Evolutionary conservation across 1,140 invertebrate species (phyloP).

Genomic region (Proales similis): DNA sequence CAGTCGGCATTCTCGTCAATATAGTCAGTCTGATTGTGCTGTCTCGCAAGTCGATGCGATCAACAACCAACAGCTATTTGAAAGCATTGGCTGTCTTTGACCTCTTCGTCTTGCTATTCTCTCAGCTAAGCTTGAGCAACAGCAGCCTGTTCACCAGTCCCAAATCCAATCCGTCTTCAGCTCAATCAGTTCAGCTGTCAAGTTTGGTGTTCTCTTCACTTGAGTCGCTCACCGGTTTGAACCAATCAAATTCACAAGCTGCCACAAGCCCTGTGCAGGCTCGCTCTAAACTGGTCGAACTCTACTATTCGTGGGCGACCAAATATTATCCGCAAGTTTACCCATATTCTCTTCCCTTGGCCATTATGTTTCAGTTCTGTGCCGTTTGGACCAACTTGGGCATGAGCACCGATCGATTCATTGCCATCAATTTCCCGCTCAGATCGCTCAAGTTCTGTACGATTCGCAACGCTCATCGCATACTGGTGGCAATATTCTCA

Average conservation of each 20-base stretch:
- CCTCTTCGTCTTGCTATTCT: constrained; percentile 26
- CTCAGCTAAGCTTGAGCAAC: constrained; percentile 10
- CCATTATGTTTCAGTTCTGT: constrained; percentile 47
- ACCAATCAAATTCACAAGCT: no score
- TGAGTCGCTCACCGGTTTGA: no score
- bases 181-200: no score
- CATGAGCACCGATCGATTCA: constrained; percentile 52
- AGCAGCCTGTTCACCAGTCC: no score
- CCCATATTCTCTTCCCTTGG: constrained; percentile 9
- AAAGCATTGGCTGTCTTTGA: constrained; percentile 49
- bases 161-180: no score
- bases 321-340: constrained; percentile 25
- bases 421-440: constrained; percentile 54
- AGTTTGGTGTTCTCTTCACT: no score
- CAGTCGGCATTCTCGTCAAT: constrained; percentile 48
- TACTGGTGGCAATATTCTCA: constrained; percentile 9
- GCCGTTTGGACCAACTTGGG: constrained; percentile 52
- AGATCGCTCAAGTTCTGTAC: constrained; percentile 48
- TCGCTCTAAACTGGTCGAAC: background rate
- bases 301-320: constrained; percentile 16
- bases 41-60: constrained; percentile 45
- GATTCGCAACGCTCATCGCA: constrained; percentile 41
- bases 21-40: constrained; percentile 48
- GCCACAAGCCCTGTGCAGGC: background rate
- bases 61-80: constrained; percentile 51